Conservation (phyloP, 2,888 invertebrate species). For the Ophion ventricosus region DNA sequence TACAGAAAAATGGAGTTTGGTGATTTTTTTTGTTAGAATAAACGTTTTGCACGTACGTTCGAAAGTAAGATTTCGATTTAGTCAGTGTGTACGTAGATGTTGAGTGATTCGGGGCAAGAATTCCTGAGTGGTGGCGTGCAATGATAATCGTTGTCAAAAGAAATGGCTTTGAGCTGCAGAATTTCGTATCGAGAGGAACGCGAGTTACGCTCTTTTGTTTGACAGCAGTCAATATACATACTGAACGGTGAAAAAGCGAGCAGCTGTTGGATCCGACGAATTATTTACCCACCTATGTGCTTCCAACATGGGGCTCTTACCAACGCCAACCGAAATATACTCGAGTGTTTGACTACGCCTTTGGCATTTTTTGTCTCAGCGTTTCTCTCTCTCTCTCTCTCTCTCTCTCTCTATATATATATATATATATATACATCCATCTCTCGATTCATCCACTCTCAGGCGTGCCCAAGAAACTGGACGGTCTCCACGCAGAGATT, state of each 20-base stretch:
- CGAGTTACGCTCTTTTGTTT: constrained; percentile 6
- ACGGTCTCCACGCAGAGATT: constrained; percentile 3
- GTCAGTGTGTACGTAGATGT: background rate
- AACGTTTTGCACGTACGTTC: no score
- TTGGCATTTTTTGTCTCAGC: constrained; percentile 41
- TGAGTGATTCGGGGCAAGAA: background rate
- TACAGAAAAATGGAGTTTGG: no score
- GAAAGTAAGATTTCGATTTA: background rate
- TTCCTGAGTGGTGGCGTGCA: no score
- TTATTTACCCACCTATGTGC: constrained; percentile 75
- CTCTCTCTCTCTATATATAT: constrained; percentile 25
- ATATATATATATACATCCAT: constrained; percentile 19
- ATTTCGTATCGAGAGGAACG: background rate
- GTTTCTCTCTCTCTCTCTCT: constrained; percentile 22
- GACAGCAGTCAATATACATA: constrained; percentile 10
- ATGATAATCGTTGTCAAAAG: background rate
- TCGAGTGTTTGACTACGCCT: constrained; percentile 67
- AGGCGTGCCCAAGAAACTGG: constrained; percentile 13
- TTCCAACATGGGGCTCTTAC: constrained; percentile 49
- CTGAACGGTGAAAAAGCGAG: constrained; percentile 34
- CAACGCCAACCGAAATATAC: constrained; percentile 76
- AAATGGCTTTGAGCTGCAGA: background rate
- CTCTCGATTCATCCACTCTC: constrained; percentile 43
- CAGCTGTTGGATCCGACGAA: constrained; percentile 68
- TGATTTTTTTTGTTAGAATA: no score